Evolutionary conservation across 1,140 invertebrate species (phyloP).

Genomic region (Sycophaga agraensis): DNA sequence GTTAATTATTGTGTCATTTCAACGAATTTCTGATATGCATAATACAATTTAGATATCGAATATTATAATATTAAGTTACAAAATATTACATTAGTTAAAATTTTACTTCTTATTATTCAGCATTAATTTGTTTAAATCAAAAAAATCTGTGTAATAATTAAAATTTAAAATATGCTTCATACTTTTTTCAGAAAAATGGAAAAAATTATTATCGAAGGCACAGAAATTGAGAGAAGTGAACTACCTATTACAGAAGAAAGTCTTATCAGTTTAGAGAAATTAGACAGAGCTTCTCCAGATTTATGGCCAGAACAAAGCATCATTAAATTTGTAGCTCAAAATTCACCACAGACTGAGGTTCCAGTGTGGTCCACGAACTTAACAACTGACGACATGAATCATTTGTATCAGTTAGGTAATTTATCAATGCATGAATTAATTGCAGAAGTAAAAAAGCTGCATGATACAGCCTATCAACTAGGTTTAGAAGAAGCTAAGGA

Average conservation of each 20-base stretch:
- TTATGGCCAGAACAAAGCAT: conserved; percentile 92
- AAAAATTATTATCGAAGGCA: conserved; percentile 16
- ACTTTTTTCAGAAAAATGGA: too few species aligned
- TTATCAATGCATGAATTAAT: conserved; percentile 79
- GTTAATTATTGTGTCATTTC: too few species aligned
- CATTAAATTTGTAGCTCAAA: conserved; percentile 56
- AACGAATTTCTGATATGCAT: too few species aligned
- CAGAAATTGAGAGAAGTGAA: conserved; percentile 12
- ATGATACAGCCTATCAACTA: conserved; percentile 90
- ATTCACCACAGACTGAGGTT: conserved; percentile 48
- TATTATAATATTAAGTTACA: too few species aligned
- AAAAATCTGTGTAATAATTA: too few species aligned
- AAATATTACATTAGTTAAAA: too few species aligned
- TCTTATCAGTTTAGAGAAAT: conserved; percentile 81
- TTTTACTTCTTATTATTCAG: too few species aligned
- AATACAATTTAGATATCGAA: too few species aligned
- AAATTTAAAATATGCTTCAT: too few species aligned
- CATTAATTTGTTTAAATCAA: too few species aligned
- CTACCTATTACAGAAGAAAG: conserved; percentile 60
- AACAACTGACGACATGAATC: conserved; percentile 52
- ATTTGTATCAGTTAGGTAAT: conserved; percentile 68
- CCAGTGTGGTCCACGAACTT: conserved; percentile 47
- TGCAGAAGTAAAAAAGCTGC: conserved; percentile 88
- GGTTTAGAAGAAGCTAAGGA: conserved; percentile 93
- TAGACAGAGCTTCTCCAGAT: conserved; percentile 88